Evolutionary conservation across 2,888 invertebrate species (phyloP), one percentile per base, ranked within the genome.

Genomic region (Aphidoletes aphidimyza): DNA sequence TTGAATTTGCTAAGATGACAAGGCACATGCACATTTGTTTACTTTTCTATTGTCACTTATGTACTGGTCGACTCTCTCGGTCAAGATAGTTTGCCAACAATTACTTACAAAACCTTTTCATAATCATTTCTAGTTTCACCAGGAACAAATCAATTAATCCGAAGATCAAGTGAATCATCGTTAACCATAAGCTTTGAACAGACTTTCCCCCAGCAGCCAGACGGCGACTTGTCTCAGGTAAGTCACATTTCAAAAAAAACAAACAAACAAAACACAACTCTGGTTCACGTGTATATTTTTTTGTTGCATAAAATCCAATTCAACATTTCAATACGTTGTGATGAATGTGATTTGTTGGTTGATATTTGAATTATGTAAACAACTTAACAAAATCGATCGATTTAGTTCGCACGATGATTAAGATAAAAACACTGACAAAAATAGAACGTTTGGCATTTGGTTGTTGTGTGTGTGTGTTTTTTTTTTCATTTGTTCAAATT

Each of bases 161-260:
- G 94, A 19, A 89, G 90, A 30, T 95, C 95, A 6, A 88, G 89
- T 0, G 93, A 95, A 83, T 96, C 96, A 0, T 93, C 95, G 0
- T 93, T 97, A n/a, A 96, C 96, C 14, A 95, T 96, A 88, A 95
- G 96, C 0, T 95, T 94, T 88, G 95, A 95, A 88, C 91, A 94
- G 85, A 95, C 95, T 0, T 97, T 95, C 93, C 92, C 89, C 91
- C 94, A 84, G 95, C 95, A 88, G 91, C 95, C 92, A 8, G 54
- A 54, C 11, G 54, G 26, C 3, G 5, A 22, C 3, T 5, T 54
- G n/a, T n/a, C n/a, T n/a, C n/a, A n/a, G n/a, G n/a, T n/a, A n/a
- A n/a, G n/a, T n/a, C n/a, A n/a, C n/a, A n/a, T n/a, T n/a, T n/a
- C n/a, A n/a, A n/a, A n/a, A n/a, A n/a, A n/a, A n/a, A n/a, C n/a